phyloP scores from a whole-genome alignment of 2,113 vertebrate species.

The Eulacestoma nigropectus region DNA sequence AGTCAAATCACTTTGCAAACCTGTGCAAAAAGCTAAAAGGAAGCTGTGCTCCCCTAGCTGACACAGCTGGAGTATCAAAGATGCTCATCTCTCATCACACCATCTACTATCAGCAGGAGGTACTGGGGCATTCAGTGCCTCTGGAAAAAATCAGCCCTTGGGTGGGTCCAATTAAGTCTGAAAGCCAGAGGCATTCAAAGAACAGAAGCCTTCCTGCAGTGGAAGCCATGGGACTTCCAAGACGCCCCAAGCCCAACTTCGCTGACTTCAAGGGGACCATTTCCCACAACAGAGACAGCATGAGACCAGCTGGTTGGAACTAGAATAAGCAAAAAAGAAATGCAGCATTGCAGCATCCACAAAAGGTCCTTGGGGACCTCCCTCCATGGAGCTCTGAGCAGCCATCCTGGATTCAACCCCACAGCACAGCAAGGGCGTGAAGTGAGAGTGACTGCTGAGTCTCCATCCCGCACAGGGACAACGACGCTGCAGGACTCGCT shows the following conservation, averaged over 20 bases:
- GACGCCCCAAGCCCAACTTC: neutral
- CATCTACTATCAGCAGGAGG: neutral
- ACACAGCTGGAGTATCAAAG: neutral
- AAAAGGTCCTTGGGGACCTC: neutral
- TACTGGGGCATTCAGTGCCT: neutral
- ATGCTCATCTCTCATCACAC: neutral
- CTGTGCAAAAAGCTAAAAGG: neutral
- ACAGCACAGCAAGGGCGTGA: neutral
- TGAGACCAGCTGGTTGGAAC: neutral
- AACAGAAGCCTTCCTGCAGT: neutral
- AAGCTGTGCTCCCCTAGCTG: neutral
- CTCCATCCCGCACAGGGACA: neutral
- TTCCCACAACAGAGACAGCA: neutral
- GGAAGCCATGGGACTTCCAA: neutral
- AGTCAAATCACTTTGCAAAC: neutral
- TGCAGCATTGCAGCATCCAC: neutral
- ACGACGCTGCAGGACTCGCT: neutral
- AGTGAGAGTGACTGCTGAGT: neutral
- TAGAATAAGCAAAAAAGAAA: neutral
- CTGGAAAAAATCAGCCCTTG: neutral
- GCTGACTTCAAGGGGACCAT: neutral
- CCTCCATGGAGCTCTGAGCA: neutral
- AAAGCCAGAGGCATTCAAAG: neutral
- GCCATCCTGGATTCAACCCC: neutral
- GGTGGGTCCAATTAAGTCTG: neutral